phyloP scores from a whole-genome alignment of 2,888 invertebrate species.

The Rambutsinella grinnellia region DNA sequence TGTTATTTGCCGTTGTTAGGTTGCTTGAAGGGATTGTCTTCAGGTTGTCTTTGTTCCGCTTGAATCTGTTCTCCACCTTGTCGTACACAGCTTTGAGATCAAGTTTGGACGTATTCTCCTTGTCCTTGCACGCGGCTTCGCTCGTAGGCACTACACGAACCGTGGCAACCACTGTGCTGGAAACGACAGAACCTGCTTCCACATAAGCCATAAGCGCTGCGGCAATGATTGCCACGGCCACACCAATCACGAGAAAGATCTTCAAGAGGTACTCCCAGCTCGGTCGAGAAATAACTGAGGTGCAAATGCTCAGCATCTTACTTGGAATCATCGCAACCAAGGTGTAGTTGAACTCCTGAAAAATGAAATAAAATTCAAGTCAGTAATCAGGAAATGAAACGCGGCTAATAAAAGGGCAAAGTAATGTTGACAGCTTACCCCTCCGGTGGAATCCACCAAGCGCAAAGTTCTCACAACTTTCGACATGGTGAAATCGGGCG shows the following conservation, averaged over 20 bases:
- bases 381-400: not conserved
- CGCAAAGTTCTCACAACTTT: slow-evolving; percentile 78
- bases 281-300: slow-evolving; percentile 79
- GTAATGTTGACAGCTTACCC: slow-evolving; percentile 55
- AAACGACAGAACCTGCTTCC: slow-evolving; percentile 64
- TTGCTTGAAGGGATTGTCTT: not conserved
- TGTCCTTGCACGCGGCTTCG: slow-evolving; percentile 56
- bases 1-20: slow-evolving; percentile 20
- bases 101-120: slow-evolving; percentile 59
- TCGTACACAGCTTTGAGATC: slow-evolving; percentile 66
- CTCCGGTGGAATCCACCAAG: slow-evolving; percentile 66
- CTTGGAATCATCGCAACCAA: slow-evolving; percentile 78
- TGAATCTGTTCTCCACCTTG: slow-evolving; percentile 66
- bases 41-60: slow-evolving; percentile 53
- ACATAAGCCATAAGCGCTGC: slow-evolving; percentile 73
- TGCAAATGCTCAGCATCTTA: slow-evolving; percentile 78
- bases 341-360: slow-evolving; percentile 75
- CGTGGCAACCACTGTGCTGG: slow-evolving; percentile 64
- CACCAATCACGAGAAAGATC: slow-evolving; percentile 75
- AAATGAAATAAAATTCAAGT: slow-evolving; percentile 4
- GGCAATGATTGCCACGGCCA: slow-evolving; percentile 76
- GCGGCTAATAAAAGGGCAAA: too few species aligned
- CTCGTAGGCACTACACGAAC: slow-evolving; percentile 62
- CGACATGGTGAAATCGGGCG: slow-evolving; percentile 87
- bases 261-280: slow-evolving; percentile 82